phyloP scores from a whole-genome alignment of 2,113 vertebrate species.

The Tenebrosternarchus preto region DNA sequence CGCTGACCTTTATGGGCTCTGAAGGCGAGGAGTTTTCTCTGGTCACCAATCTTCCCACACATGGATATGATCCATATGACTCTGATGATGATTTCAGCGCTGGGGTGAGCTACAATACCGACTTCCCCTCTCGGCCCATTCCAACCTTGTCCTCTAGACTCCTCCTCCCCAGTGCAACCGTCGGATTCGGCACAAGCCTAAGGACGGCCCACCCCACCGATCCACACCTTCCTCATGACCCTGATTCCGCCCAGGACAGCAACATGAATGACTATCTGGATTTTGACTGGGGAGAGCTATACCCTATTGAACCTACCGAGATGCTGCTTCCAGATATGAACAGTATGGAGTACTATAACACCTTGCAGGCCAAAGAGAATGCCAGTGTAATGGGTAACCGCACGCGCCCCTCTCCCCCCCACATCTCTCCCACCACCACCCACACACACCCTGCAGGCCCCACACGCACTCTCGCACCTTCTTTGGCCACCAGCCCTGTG shows the following conservation, averaged over 20 bases:
- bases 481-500: constrained; percentile 37
- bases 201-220: constrained; percentile 27
- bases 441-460: constrained; percentile 44
- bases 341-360: constrained; percentile 78
- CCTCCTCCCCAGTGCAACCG: constrained; percentile 51
- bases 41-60: constrained; percentile 66
- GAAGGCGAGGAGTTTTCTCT: constrained; percentile 72
- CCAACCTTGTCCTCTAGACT: constrained; percentile 61
- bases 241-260: constrained; percentile 61
- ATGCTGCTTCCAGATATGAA: constrained; percentile 79
- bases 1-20: constrained; percentile 72
- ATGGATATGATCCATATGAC: constrained; percentile 70
- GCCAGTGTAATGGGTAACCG: constrained; percentile 45
- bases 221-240: constrained; percentile 44
- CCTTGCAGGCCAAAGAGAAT: constrained; percentile 68
- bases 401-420: constrained; percentile 58
- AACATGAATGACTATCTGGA: constrained; percentile 69
- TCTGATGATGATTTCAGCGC: constrained; percentile 29
- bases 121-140: constrained; percentile 65
- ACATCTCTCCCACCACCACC: constrained; percentile 27
- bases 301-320: constrained; percentile 75
- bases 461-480: constrained; percentile 46
- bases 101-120: constrained; percentile 66
- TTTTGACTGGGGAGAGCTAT: constrained; percentile 66
- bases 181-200: constrained; percentile 71